Evolutionary conservation across 2,797 vertebrate species (phyloP), one percentile per base, ranked within the genome.

Genomic region (Anguilla anguilla): DNA sequence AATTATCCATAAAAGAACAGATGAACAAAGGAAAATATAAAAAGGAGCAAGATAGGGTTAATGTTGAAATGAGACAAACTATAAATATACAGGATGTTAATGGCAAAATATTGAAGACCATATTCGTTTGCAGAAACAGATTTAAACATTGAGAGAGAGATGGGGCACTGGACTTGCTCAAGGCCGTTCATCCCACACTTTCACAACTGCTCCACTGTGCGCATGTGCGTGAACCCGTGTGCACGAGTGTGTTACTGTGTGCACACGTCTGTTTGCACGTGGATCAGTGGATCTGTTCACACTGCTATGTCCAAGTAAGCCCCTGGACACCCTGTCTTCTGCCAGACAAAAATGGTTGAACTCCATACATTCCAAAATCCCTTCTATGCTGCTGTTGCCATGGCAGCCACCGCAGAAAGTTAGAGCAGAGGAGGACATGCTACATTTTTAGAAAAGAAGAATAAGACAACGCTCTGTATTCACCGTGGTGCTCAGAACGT

Each of bases 1-100:
- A 90, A 92, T 91, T 91, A 89, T 91, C 94, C 92, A 92, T 89
- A 88, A 87, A 85, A 88, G 88, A 77, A 87, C 64, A 86, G 49
- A 92, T 90, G 90, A 91, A 90, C 89, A 90, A 87, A 89, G 83
- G 83, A 89, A 83, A 69, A 88, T 72, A 72, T 43, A 64, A 61
- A 39, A 85, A 85, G 59, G 28, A 61, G 19, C 7, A 87, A 55
- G 25, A 31, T 0, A n/a, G 85, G 51, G 84, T 88, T 91, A 90
- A 85, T 87, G 90, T 84, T 86, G 87, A 53, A 90, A 89, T 88
- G 85, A 91, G 84, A 89, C 83, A 79, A 87, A 81, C 83, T 74
- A 39, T 82, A 87, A 79, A 61, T 35, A 84, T 57, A 89, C 88
- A 88, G 86, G 87, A 88, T 90, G 88, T 91, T 86, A 91, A 87